phyloP scores from a whole-genome alignment of 2,888 invertebrate genomes.

The Mechanitis messenoides region DNA sequence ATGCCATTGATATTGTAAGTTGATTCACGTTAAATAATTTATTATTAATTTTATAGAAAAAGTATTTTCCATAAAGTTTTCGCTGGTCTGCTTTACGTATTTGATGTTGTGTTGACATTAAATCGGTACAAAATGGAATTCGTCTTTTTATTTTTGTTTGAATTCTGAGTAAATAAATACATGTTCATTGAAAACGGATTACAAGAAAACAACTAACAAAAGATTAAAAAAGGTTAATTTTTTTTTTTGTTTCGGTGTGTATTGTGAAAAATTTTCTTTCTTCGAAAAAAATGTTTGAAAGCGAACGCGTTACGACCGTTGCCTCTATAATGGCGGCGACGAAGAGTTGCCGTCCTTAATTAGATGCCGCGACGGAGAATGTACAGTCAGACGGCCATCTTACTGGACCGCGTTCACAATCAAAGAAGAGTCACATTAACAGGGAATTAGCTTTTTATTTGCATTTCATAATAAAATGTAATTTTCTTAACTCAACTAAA shows the following conservation, averaged over 20 bases:
- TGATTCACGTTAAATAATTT: slow-evolving; percentile 47
- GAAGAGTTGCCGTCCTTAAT: slow-evolving; percentile 30
- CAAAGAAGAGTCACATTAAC: too few species aligned
- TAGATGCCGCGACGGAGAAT: slow-evolving; percentile 35
- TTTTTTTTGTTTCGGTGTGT: not conserved
- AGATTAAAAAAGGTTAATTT: not conserved
- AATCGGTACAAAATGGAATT: not conserved
- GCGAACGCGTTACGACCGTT: slow-evolving; percentile 6
- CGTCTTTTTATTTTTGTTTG: not conserved
- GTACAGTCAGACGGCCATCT: slow-evolving; percentile 33
- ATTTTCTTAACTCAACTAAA: too few species aligned
- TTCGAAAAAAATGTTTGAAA: not conserved
- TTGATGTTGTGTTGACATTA: slow-evolving; percentile 21
- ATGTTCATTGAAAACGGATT: too few species aligned
- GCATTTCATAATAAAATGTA: too few species aligned
- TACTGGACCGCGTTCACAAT: slow-evolving; percentile 30
- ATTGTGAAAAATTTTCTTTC: not conserved
- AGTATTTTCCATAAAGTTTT: slow-evolving; percentile 25
- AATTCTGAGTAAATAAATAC: not conserved
- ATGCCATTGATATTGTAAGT: slow-evolving; percentile 65
- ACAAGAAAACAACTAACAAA: too few species aligned
- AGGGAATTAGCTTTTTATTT: too few species aligned
- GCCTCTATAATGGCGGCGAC: slow-evolving; percentile 27
- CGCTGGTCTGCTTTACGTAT: slow-evolving; percentile 16
- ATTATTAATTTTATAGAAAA: slow-evolving; percentile 41